Evolutionary conservation across 2,888 invertebrate genomes (phyloP).

Genomic region (Exephanes ischioxanthus): DNA sequence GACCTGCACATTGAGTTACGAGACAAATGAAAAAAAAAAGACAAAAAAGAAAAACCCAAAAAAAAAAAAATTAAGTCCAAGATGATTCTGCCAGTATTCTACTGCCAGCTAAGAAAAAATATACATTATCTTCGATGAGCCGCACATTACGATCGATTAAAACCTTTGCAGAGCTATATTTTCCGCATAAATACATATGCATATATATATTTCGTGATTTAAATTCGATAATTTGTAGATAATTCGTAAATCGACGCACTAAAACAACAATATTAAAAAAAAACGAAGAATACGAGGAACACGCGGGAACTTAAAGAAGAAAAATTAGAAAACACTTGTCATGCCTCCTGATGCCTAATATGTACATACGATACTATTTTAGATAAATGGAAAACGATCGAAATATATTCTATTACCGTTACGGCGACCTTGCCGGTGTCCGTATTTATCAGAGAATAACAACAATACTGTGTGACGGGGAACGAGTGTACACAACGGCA

Average conservation of each 20-base stretch:
- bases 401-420: constrained; percentile 52
- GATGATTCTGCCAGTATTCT: constrained; percentile 18
- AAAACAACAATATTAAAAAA: neutral
- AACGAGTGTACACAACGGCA: constrained; percentile 52
- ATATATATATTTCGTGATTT: constrained; percentile 25
- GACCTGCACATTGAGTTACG: constrained; percentile 33
- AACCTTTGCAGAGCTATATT: constrained; percentile 13
- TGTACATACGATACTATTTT: constrained; percentile 63
- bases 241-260: constrained; percentile 32
- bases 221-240: constrained; percentile 33
- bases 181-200: constrained; percentile 6
- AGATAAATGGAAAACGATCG: constrained; percentile 49
- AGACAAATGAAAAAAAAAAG: constrained; percentile 1
- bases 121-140: constrained; percentile 36
- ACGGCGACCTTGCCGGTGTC: constrained; percentile 30
- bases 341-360: constrained; percentile 44
- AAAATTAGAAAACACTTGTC: constrained; percentile 19
- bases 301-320: neutral
- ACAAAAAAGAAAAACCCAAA: neutral
- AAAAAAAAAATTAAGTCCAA: neutral
- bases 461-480: constrained; percentile 9
- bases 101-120: constrained; percentile 27
- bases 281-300: neutral
- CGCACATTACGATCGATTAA: constrained; percentile 46
- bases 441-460: constrained; percentile 34